Conservation (phyloP, 2,113 vertebrate species). For the Callipepla squamata region DNA sequence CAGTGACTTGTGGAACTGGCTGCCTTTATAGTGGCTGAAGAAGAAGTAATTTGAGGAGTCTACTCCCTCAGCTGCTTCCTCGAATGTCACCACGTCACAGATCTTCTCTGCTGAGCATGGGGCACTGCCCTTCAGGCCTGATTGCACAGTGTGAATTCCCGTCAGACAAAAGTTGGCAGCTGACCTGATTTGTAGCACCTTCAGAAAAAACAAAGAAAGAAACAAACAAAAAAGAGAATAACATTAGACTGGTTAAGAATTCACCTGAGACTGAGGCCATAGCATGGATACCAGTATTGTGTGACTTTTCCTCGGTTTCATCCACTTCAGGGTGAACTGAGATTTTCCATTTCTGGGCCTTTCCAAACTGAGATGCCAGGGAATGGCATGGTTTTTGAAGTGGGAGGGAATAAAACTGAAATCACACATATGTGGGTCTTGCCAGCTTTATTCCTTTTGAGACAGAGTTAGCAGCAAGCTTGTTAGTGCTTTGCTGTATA, state of each 20-base stretch:
- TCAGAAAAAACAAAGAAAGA: neutral
- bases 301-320: neutral
- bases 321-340: neutral
- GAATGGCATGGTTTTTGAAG: neutral
- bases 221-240: neutral
- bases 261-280: neutral
- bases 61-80: neutral
- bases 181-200: neutral
- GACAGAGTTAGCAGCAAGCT: neutral
- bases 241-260: neutral
- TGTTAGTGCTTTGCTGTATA: neutral
- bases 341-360: neutral
- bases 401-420: neutral
- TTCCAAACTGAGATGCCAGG: neutral
- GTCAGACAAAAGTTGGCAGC: neutral
- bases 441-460: neutral
- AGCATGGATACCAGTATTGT: neutral
- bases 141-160: conserved; percentile 16
- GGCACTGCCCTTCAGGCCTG: conserved; percentile 26
- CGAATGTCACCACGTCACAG: neutral
- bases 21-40: neutral
- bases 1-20: neutral
- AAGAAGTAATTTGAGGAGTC: neutral
- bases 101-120: neutral
- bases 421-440: neutral